Base-by-base conservation (phyloP, 2,888 invertebrate genomes). In the Epistrophe grossulariae region DNA sequence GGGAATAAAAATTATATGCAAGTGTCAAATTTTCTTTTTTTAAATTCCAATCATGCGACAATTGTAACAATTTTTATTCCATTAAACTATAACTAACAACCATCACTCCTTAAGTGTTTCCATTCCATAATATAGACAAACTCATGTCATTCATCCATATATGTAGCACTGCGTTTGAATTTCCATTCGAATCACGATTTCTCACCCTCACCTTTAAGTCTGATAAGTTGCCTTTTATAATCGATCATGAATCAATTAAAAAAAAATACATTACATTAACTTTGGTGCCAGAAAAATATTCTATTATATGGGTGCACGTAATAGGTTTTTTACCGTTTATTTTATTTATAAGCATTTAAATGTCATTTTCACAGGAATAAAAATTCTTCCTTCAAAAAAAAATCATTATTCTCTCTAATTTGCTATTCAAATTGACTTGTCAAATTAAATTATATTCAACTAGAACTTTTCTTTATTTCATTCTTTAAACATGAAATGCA, bases 381-480 rank as follows among this genome's bases (percentile, higher is more conserved):
- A 77, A 70, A 79, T 76, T 64, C 79, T 79, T 79, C 74, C 83
- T 66, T 76, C 60, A 71, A 82, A n/a, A n/a, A n/a, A n/a, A n/a
- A n/a, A 76, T 52, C 43, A 85, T 79, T 60, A 82, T 82, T 74
- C 62, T 48, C 24, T 62, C 7, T 6, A 45, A 9, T 17, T 50
- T 11, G 60, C 48, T 73, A 82, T 85, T 85, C 38, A 85, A 85
- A 82, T 68, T 83, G 28, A 72, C 71, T 87, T 83, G 85, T 79
- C 82, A 79, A 62, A 66, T 5, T 2, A 7, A 62, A 70, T 1
- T 52, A 7, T 28, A 74, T 76, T 50, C 80, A 77, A 68, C 66
- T 81, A 73, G 72, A 85, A 85, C 62, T 59, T 10, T 24, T 52
- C 15, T 50, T 45, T 52, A 40, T 73, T 66, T 64, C 35, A 24